A percentile compares a stretch with the other conserved stretches of the same genome.
phyloP scores from a whole-genome alignment of 2,113 vertebrate species.

The Dromas ardeola region DNA sequence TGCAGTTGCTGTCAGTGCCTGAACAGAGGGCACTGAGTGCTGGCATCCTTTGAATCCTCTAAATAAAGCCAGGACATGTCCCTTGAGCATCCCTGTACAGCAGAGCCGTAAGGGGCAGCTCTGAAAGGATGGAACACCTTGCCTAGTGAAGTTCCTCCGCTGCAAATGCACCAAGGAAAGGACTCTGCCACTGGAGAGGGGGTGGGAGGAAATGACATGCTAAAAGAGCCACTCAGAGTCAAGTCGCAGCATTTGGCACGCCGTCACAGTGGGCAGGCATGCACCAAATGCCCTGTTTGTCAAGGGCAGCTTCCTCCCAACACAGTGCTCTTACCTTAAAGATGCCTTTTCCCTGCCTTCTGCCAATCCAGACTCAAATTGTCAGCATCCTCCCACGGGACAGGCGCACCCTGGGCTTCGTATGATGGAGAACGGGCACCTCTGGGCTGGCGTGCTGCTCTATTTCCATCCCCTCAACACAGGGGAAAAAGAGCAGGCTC shows the following conservation, averaged over 20 bases:
- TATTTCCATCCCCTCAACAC: not conserved
- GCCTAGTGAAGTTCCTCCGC: accelerated
- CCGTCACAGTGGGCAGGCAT: not conserved
- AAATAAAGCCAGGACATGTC: not conserved
- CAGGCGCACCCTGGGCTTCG: not conserved
- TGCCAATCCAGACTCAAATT: not conserved
- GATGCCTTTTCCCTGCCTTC: not conserved
- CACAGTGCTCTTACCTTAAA: not conserved
- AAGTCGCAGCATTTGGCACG: not conserved
- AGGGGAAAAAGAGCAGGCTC: not conserved
- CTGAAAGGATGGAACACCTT: not conserved
- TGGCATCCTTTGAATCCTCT: not conserved
- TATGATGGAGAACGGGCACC: accelerated
- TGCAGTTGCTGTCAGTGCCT: not conserved
- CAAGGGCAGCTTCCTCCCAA: not conserved
- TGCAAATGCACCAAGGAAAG: not conserved
- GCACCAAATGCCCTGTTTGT: not conserved
- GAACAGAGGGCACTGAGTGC: not conserved
- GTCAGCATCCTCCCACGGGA: not conserved
- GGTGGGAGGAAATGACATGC: not conserved
- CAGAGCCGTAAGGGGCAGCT: not conserved
- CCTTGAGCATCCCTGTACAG: not conserved
- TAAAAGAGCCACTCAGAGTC: not conserved
- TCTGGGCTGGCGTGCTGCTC: not conserved
- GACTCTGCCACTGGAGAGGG: not conserved